Evolutionary conservation across 2,113 vertebrate genomes (phyloP), one percentile per base, ranked within the genome.

Genomic region (Rhodinocichla rosea): DNA sequence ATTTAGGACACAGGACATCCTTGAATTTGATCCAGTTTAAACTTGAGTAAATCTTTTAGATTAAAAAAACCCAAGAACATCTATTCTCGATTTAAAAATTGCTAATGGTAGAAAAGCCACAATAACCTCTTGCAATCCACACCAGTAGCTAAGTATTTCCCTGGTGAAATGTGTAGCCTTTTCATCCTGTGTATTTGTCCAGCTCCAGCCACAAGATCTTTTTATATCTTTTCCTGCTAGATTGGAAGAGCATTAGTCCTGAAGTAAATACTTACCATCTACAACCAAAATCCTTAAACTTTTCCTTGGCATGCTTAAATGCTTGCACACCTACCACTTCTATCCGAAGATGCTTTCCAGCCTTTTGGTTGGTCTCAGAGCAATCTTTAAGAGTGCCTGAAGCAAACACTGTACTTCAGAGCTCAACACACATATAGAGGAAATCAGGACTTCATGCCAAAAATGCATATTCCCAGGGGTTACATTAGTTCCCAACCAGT

Each of bases 81-180:
- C 92, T 96, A 95, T 94, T 94, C 89, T 94, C 2, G 13, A 91
- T 95, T 93, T 89, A 87, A 87, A 94, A 96, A 96, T 92, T 92
- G 87, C 73, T 75, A 49, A 87, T 49, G 15, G 56, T 71, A 81
- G 92, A 96, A 95, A 96, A 97, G 33, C 92, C 95, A 89, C 89
- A 96, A 64, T 52, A 91, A 73, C 52, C 56, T 78, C 78, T 37
- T 89, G 56, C 7, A 8, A 87, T 83, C 68, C 64, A 81, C 1
- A n/a, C 90, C 59, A 78, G 60, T 11, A 82, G 44, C 68, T 37
- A 80, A 88, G 59, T 63, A 83, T 92, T 85, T 77, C 82, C 33
- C 52, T 81, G 52, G 52, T 44, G 44, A 92, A 91, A 76, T 33
- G 19, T 0, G 1, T n/a, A 77, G 63, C 45, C 62, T 80, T 89